Evolutionary conservation across 2,888 invertebrate species (phyloP), one percentile per base, ranked within the genome.

Genomic region (Lumbricus terrestris): DNA sequence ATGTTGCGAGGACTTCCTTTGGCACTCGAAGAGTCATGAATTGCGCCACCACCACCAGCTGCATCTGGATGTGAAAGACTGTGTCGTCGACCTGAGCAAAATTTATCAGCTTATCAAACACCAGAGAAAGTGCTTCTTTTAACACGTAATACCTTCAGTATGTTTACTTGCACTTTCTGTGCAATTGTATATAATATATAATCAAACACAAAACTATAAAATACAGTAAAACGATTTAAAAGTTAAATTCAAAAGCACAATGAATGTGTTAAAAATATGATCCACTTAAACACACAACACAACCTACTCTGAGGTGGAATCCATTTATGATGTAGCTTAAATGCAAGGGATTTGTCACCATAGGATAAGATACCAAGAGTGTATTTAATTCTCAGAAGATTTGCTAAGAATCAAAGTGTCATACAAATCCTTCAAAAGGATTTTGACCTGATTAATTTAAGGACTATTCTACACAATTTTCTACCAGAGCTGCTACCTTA

Each of bases 1-100:
- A n/a, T n/a, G n/a, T n/a, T n/a, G 69, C 69, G 69, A 69, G 69
- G 69, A n/a, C 69, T 69, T 69, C 69, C 69, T 69, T 69, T 69
- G 69, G 69, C 69, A 69, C 69, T 69, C n/a, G 69, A 69, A 69
- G 69, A 29, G n/a, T 13, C 29, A n/a, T 69, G 69, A 8, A 11
- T 69, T 69, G n/a, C 69, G 4, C 54, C 54, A 54, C 4, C 23
- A 54, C 5, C 29, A 54, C 69, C 69, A 69, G 69, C 69, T n/a
- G 69, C 29, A 69, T 69, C 69, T n/a, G 29, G 8, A 69, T n/a
- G n/a, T 29, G 69, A 29, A 69, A 69, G 29, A 69, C 69, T n/a
- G 69, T 69, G 11, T 69, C 69, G 69, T 69, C n/a, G 29, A 69
- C n/a, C 69, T 69, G 29, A 69, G 29, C 2, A 69, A 8, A n/a